Base-by-base conservation (phyloP, 1,140 invertebrate genomes). In the Chelonus insularis region DNA sequence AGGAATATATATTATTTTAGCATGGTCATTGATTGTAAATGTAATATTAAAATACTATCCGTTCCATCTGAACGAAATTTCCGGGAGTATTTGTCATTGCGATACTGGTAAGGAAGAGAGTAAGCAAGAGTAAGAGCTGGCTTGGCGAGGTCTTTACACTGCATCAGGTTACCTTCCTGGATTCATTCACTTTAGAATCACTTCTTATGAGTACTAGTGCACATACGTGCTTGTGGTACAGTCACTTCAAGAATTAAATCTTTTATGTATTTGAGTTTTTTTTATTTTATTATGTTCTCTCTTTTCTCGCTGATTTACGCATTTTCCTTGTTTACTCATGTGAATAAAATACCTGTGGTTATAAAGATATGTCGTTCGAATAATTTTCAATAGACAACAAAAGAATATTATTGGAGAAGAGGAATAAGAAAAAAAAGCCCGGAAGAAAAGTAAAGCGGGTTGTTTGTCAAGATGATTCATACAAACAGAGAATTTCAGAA, bases 141-240 rank as follows among this genome's bases (percentile, higher is more conserved):
- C 32, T 29, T 39, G 25, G 8, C 16, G 45, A 59, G 34, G 51
- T 29, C 63, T 68, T 66, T 66, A 63, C 64, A 66, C 66, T 63
- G 68, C 62, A 66, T 70, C 68, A 59, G 61, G 54, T 70, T 70
- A 70, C 68, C 68, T 70, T 70, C 68, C 68, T 66, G 68, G 66
- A 64, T 70, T 70, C 68, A 66, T 66, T 68, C 68, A 66, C 66
- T 64, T 63, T 57, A 37, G 41, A 64, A 60, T 66, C 67, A 64
- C 25, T 54, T 66, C 61, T 52, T 63, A 65, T 65, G 51, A 60
- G 47, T 23, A 55, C 36, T 20, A 25, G 57, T 68, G 52, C 63
- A 64, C 56, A 32, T 37, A 65, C 60, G 57, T 68, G 57, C 51
- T 5, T 39, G 14, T 14, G 37, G n/a, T 39, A 12, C 36, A 63